Conservation (phyloP, 92 coral and sea anemone species). For the Galaxea fascicularis region DNA sequence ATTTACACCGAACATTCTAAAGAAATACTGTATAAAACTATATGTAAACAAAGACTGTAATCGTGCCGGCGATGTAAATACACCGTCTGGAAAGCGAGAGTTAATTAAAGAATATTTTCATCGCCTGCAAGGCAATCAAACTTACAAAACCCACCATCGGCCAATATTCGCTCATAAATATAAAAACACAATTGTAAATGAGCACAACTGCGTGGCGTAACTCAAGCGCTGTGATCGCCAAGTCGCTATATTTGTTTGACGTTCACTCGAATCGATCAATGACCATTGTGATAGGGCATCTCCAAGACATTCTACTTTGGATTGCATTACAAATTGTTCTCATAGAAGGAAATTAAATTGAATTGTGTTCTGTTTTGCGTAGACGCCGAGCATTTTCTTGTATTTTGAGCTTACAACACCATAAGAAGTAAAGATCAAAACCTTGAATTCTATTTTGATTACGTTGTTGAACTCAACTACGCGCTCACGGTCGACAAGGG, state of each 20-base stretch:
- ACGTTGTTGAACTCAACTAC: neutral
- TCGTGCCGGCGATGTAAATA: neutral
- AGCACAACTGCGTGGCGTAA: neutral
- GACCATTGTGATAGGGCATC: constrained; percentile 8
- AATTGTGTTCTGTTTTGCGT: neutral
- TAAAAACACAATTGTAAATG: neutral
- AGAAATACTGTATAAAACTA: neutral
- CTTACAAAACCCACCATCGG: neutral
- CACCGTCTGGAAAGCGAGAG: neutral
- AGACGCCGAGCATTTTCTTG: neutral
- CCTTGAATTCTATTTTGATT: too few species aligned
- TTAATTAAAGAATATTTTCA: neutral
- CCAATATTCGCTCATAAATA: neutral
- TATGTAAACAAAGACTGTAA: constrained; percentile 10
- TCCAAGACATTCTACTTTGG: constrained; percentile 14
- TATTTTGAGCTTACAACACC: neutral
- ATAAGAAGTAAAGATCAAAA: neutral
- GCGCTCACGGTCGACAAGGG: neutral
- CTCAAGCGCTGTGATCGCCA: neutral
- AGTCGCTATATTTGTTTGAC: constrained; percentile 13
- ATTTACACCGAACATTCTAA: neutral
- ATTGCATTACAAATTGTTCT: constrained; percentile 32
- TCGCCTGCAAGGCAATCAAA: constrained; percentile 4
- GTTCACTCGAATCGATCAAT: constrained; percentile 27
- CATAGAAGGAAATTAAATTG: neutral